phyloP scores from a whole-genome alignment of 37 sponge, comb jelly and placozoan genomes.

The Aphrocallistes beatrix region DNA sequence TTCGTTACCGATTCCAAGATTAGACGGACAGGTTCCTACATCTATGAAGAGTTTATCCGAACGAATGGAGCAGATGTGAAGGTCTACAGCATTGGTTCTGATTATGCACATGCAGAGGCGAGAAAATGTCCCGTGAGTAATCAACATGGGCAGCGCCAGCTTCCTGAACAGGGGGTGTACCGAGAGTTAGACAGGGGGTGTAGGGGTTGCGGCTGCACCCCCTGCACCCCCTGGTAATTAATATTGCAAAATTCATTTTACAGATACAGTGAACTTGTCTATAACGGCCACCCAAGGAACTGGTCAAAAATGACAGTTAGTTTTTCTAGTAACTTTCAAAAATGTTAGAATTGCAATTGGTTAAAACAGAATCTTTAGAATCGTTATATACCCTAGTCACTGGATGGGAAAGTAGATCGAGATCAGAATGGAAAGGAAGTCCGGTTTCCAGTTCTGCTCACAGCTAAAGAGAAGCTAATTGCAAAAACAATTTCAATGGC shows the following conservation, averaged over 20 bases:
- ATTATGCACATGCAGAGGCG: slow-evolving; percentile 95
- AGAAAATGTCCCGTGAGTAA: slow-evolving; percentile 83
- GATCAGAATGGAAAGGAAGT: slow-evolving; percentile 77
- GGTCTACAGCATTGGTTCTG: slow-evolving; percentile 85
- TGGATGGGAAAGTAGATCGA: slow-evolving; percentile 92
- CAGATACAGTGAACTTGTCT: background rate
- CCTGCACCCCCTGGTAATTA: too few relatives aligned
- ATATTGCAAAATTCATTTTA: background rate
- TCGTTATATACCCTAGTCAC: too few relatives aligned
- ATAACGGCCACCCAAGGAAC: too few relatives aligned
- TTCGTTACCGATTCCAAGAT: slow-evolving; percentile 52
- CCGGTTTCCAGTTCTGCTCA: slow-evolving; percentile 81
- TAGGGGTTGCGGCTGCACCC: too few relatives aligned
- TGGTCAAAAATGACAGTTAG: background rate
- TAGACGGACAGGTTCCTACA: slow-evolving; percentile 62
- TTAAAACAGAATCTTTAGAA: too few relatives aligned
- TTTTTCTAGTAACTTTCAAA: background rate
- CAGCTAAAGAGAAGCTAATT: slow-evolving; percentile 78
- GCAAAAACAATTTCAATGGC: slow-evolving; percentile 73
- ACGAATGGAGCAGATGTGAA: slow-evolving; percentile 94
- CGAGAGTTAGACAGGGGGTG: background rate
- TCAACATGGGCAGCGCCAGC: too few relatives aligned
- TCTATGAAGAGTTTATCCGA: slow-evolving; percentile 89
- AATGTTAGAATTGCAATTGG: too few relatives aligned
- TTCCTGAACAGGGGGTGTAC: background rate